Conservation (phyloP, 1,140 invertebrate genomes). For the Amyelois transitella region DNA sequence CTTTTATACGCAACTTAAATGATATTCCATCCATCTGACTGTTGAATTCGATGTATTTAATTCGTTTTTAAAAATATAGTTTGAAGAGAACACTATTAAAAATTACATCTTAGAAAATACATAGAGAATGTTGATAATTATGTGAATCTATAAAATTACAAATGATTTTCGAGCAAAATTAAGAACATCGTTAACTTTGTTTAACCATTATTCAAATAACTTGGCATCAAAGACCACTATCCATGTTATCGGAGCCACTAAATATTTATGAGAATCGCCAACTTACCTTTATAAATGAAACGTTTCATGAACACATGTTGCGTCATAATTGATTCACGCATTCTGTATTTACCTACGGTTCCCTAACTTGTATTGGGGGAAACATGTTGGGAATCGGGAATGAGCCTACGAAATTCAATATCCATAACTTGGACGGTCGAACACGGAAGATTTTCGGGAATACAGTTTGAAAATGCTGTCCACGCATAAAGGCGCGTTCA, state of each 20-base stretch:
- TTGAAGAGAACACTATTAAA: too few relatives aligned
- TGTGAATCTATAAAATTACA: too few relatives aligned
- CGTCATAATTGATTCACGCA: neutral
- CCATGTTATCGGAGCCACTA: neutral
- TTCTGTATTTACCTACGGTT: conserved; percentile 21
- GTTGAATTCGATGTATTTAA: too few relatives aligned
- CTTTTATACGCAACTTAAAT: too few relatives aligned
- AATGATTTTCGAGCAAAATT: neutral
- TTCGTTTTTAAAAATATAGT: too few relatives aligned
- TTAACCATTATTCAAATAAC: neutral
- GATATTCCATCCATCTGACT: too few relatives aligned
- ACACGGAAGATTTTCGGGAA: conserved; percentile 8
- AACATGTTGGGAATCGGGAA: conserved; percentile 8
- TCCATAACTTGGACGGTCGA: conserved; percentile 11
- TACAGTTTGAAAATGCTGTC: conserved; percentile 7
- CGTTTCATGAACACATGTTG: neutral
- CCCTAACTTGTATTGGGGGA: conserved; percentile 11
- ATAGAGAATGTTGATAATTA: too few relatives aligned
- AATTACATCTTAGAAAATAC: too few relatives aligned
- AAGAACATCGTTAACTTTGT: neutral
- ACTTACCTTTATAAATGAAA: neutral
- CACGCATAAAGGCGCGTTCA: neutral
- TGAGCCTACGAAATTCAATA: conserved; percentile 13
- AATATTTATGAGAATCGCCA: neutral
- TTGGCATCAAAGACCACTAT: neutral